Conservation (phyloP, 2,797 vertebrate genomes). For the Aquila chrysaetos region DNA sequence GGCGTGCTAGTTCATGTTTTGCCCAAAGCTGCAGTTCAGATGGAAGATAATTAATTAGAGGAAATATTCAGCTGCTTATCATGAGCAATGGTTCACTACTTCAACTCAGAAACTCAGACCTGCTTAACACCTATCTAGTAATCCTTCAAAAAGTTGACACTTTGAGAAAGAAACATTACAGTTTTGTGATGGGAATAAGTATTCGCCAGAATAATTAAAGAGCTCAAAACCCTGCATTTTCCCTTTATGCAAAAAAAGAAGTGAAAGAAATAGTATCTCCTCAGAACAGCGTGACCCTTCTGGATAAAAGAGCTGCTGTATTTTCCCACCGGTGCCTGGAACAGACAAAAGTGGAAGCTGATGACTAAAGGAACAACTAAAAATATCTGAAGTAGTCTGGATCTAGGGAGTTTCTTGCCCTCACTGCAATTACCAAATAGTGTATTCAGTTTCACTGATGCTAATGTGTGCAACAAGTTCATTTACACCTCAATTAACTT, state of each 20-base stretch:
- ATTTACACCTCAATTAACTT: background rate
- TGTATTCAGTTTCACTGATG: background rate
- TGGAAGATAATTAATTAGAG: background rate
- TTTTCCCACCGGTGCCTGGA: slow-evolving; percentile 8
- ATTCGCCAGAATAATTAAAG: background rate
- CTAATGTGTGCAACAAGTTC: background rate
- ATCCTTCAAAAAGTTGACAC: background rate
- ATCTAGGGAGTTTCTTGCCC: background rate
- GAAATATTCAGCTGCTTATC: background rate
- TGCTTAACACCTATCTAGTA: background rate
- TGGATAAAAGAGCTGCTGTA: background rate
- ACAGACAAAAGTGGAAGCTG: slow-evolving; percentile 18
- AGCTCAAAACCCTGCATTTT: background rate
- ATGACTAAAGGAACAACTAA: background rate
- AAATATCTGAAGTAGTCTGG: background rate
- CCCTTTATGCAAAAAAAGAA: background rate
- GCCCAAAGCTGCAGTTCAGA: background rate
- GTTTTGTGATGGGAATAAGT: background rate
- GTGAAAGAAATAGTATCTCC: background rate
- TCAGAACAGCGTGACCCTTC: background rate
- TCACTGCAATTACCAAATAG: background rate
- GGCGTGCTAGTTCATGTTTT: background rate
- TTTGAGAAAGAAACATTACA: background rate
- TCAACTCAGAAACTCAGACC: background rate
- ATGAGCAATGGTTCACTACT: background rate